phyloP scores from a whole-genome alignment of 2,888 invertebrate genomes.

The Volucella inflata region DNA sequence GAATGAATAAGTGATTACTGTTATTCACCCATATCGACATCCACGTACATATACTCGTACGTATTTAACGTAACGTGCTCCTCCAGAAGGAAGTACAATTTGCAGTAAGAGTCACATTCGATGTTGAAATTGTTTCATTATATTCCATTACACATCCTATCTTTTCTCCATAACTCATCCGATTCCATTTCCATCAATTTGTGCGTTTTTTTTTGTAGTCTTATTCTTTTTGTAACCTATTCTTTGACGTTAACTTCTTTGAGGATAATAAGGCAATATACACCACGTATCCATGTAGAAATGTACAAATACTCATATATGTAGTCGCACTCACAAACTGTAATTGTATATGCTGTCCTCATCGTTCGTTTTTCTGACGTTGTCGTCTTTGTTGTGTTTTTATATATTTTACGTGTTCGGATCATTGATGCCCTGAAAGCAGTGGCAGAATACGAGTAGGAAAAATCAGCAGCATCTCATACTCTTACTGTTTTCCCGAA shows the following conservation, averaged over 20 bases:
- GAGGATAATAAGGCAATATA: slow-evolving; percentile 20
- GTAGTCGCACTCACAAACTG: slow-evolving; percentile 1
- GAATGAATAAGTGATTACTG: slow-evolving; percentile 25
- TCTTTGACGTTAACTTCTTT: slow-evolving; percentile 4
- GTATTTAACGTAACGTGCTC: not conserved
- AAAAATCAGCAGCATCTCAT: not conserved
- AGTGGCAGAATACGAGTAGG: not conserved
- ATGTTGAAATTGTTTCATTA: slow-evolving; percentile 40
- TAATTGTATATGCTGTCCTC: slow-evolving; percentile 8
- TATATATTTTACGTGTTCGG: slow-evolving; percentile 30
- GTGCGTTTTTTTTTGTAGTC: slow-evolving; percentile 8
- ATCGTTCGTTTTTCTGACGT: not conserved
- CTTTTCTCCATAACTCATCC: slow-evolving; percentile 38
- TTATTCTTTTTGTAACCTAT: not conserved
- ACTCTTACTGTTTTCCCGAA: not conserved
- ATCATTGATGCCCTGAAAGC: slow-evolving; percentile 25
- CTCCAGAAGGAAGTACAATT: slow-evolving; percentile 31
- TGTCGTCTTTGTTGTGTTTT: slow-evolving; percentile 13
- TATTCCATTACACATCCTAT: slow-evolving; percentile 47
- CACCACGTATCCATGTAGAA: slow-evolving; percentile 16
- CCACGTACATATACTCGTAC: not conserved
- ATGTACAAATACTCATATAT: no score
- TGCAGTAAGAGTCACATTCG: slow-evolving; percentile 29
- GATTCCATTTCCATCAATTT: slow-evolving; percentile 52
- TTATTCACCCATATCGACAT: slow-evolving; percentile 32